Base-by-base conservation (phyloP, 2,888 invertebrate species). In the Microctonus brassicae region DNA sequence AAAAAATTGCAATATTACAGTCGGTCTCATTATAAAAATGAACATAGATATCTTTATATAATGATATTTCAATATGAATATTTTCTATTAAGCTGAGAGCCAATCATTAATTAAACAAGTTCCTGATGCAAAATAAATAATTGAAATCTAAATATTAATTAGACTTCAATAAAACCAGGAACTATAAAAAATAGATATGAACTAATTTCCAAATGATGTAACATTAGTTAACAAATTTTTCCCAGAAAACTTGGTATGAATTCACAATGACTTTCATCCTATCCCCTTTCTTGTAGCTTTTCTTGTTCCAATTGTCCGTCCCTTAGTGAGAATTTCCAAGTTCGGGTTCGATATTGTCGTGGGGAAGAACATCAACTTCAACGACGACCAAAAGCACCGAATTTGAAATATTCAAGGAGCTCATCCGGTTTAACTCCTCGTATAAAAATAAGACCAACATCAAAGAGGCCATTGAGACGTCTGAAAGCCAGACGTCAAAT, bases 381-480 rank as follows among this genome's bases (percentile, higher is more conserved):
- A 67, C 47, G 58, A 67, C 10, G n/a, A 39, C 22, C 24, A 57
- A 55, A 17, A 39, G 36, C 26, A 11, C 39, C 5, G 33, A 20
- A 7, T 57, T 17, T 36, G 53, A 57, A 29, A 20, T 5, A 58
- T 26, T 42, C 58, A 47, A 58, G 42, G 80, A 77, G 79, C 77
- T 82, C 81, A 75, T 82, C 81, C 78, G 78, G 78, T 53, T 20
- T 58, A 58, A 34, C 33, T 4, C n/a, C 10, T 17, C 3, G 11
- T 33, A 26, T 24, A 11, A 24, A 26, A 84, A 84, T 82, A 83
- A 84, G 83, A 79, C 78, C 79, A 75, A 74, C 73, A 67, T 70
- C 79, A 73, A 77, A 80, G 81, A 79, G 83, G 79, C 81, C 82
- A 77, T 79, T 79, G 82, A 75, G 77, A 78, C 76, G 78, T 80